Conservation (phyloP, 2,888 invertebrate genomes). For the Cheilosia soror region DNA sequence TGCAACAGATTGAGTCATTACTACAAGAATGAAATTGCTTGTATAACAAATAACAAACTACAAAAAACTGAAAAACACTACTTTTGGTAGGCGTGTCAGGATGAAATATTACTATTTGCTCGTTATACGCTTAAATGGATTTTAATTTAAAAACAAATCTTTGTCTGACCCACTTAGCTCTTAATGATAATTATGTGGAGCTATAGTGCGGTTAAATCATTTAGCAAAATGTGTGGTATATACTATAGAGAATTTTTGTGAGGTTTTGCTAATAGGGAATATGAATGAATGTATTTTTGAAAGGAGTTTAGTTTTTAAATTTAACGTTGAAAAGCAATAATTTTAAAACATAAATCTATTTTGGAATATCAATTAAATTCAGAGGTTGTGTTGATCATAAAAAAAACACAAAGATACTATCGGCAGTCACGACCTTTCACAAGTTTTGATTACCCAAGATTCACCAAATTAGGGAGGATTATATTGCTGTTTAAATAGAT, state of each 20-base stretch:
- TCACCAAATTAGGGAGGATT: conserved; percentile 21
- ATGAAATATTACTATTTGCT: conserved; percentile 72
- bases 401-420: conserved; percentile 23
- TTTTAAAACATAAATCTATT: too few species aligned
- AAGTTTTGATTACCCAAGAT: conserved; percentile 31
- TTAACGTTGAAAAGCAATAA: too few species aligned
- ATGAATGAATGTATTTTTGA: too few species aligned
- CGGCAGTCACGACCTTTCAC: conserved; percentile 36
- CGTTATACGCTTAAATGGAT: conserved; percentile 66
- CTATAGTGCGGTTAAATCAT: conserved; percentile 10
- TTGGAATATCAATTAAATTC: too few species aligned
- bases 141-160: conserved; percentile 63
- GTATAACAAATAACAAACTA: not conserved
- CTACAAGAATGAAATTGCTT: conserved; percentile 1
- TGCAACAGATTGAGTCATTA: conserved; percentile 66
- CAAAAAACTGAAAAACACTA: conserved; percentile 40
- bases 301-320: not conserved
- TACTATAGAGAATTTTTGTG: not conserved
- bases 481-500: conserved; percentile 14
- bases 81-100: conserved; percentile 62
- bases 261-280: conserved; percentile 2
- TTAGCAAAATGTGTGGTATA: not conserved
- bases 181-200: conserved; percentile 23
- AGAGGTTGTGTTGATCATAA: not conserved
- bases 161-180: conserved; percentile 46